These are phyloP conservation scores for Lycodopsis pacificus DNA, from an alignment of 2,797 vertebrate species.

Conservation along the genomic window DNA sequence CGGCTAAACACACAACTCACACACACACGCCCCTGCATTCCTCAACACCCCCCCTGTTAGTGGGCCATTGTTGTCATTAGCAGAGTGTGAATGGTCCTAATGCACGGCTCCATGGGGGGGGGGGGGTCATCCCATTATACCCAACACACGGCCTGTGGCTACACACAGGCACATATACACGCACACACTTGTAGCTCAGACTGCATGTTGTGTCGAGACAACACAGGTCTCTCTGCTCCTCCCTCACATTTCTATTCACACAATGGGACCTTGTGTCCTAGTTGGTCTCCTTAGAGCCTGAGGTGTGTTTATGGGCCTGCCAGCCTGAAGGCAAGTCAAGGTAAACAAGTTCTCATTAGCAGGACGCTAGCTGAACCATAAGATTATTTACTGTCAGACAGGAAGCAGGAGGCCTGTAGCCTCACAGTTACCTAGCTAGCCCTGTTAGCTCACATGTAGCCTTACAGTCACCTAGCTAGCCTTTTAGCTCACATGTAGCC, in stretches of 20 bases:
- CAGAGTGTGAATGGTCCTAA: conserved; percentile 67
- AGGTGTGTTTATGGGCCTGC: conserved; percentile 53
- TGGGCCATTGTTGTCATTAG: conserved; percentile 76
- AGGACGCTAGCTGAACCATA: conserved; percentile 61
- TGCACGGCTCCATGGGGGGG: conserved; percentile 62
- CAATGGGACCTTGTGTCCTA: conserved; percentile 64
- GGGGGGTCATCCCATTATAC: conserved; percentile 68
- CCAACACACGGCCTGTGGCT: conserved; percentile 23
- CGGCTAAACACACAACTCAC: too few species aligned
- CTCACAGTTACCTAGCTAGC: too few species aligned
- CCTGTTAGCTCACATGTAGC: not conserved
- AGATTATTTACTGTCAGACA: conserved; percentile 70
- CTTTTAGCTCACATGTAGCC: too few species aligned
- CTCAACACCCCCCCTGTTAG: conserved; percentile 52
- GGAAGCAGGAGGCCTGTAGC: conserved; percentile 47
- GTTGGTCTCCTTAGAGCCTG: not conserved
- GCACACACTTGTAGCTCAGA: conserved; percentile 28
- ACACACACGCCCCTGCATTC: not conserved
- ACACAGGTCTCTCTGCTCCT: conserved; percentile 25
- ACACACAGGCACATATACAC: conserved; percentile 20
- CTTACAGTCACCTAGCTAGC: too few species aligned
- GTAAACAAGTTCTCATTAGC: conserved; percentile 61
- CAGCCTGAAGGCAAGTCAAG: conserved; percentile 53
- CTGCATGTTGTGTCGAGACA: conserved; percentile 50
- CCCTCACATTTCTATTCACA: conserved; percentile 51